Evolutionary conservation across 2,797 vertebrate genomes (phyloP), one percentile per base, ranked within the genome.

Genomic region (Rhynchotus rufescens): DNA sequence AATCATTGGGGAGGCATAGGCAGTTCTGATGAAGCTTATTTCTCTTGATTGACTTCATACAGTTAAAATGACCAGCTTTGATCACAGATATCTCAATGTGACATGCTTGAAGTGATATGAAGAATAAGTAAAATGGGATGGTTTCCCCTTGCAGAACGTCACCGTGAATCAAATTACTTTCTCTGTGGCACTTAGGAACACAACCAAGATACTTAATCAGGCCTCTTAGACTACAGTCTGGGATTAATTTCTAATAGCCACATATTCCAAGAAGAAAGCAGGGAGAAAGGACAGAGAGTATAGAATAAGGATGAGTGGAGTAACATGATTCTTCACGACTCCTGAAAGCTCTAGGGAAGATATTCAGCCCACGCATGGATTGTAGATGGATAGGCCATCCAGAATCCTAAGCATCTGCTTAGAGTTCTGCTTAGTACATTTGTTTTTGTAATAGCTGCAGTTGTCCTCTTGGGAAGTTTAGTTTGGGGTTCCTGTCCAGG

Each of bases 31-130:
- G 3, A 10, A 89, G 72, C 88, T 90, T 90, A 68, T 82, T 95
- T 92, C 78, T 69, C 51, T 86, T 74, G 80, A 51, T 84, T 91
- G 72, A 36, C 81, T 52, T 76, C 74, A n/a, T 79, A 66, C 82
- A 84, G 80, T 72, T 76, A 72, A 52, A 92, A 95, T 94, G 66
- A 62, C 56, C 62, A 66, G 80, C 57, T 90, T 87, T 72, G 82
- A 56, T n/a, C 30, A n/a, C n/a, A 56, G 74, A 30, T 73, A 83
- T 87, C 73, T 93, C 84, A 64, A 79, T 84, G 77, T 83, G 67
- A 86, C 84, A 80, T 95, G 87, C 92, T 92, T 95, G 94, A 95
- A 95, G 90, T 89, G 94, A 94, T 92, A 94, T 93, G 92, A 54
- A 90, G 91, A 96, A 93, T 89, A 94, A 96, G 90, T 93, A 87